phyloP scores from a whole-genome alignment of 2,113 vertebrate species.

The Plestiodon gilberti region DNA sequence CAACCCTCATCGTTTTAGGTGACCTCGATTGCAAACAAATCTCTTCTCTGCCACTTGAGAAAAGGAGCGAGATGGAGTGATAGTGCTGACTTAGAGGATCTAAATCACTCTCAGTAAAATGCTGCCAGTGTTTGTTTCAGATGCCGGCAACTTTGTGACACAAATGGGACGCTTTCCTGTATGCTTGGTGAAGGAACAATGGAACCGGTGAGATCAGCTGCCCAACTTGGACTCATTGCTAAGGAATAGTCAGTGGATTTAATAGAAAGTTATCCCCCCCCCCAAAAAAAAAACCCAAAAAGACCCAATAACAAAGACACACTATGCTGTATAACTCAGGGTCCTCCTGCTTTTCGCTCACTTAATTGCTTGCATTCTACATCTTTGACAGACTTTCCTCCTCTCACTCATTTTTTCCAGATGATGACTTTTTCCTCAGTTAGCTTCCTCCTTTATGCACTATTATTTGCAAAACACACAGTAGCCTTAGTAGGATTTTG shows the following conservation, averaged over 20 bases:
- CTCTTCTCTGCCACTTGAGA: not conserved
- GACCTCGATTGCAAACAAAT: not conserved
- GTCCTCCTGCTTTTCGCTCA: not conserved
- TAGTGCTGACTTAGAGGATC: not conserved
- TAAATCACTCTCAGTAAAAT: not conserved
- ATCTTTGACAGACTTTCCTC: not conserved
- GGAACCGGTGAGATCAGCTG: not conserved
- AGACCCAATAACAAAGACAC: rapidly evolving
- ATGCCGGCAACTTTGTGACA: not conserved
- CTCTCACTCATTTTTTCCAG: not conserved
- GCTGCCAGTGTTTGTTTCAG: not conserved
- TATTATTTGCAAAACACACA: not conserved
- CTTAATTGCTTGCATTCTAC: not conserved
- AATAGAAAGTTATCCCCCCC: not conserved
- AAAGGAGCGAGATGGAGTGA: not conserved
- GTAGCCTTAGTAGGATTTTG: not conserved
- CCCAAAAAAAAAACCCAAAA: no score
- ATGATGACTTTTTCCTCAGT: not conserved
- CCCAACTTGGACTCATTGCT: not conserved
- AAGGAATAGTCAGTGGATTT: not conserved
- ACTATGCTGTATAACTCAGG: not conserved
- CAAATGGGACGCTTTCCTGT: not conserved
- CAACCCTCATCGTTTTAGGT: not conserved
- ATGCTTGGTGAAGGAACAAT: not conserved
- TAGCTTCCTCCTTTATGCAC: not conserved